Conservation (phyloP, 2,113 vertebrate species). For the Cinclus cinclus region DNA sequence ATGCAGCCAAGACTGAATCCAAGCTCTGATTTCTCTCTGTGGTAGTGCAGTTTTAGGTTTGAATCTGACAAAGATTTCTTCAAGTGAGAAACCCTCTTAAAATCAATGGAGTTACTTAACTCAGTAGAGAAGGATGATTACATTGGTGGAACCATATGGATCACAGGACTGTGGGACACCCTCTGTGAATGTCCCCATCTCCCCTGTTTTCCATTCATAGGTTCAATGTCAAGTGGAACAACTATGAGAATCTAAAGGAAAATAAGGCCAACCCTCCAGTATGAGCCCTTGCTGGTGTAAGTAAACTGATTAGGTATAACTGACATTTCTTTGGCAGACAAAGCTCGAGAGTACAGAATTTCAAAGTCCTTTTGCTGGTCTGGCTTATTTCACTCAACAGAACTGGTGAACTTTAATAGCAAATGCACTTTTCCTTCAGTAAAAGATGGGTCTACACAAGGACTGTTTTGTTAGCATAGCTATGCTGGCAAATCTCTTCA, state of each 20-base stretch:
- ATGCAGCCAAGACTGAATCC: not conserved
- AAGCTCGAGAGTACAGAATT: not conserved
- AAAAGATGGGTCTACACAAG: not conserved
- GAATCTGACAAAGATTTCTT: not conserved
- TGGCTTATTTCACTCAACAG: conserved; percentile 32
- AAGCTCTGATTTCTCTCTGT: not conserved
- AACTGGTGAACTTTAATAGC: not conserved
- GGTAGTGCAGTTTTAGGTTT: not conserved
- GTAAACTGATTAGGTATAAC: not conserved
- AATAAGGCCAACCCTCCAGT: not conserved
- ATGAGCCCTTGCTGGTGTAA: not conserved
- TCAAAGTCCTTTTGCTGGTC: not conserved
- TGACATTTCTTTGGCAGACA: not conserved
- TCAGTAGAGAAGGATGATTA: not conserved
- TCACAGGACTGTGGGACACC: not conserved
- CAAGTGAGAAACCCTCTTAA: not conserved
- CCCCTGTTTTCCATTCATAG: not conserved
- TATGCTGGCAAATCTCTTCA: not conserved
- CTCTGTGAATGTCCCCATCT: not conserved
- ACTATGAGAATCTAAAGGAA: not conserved
- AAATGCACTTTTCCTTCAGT: not conserved
- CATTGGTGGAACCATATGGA: not conserved
- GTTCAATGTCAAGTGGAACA: not conserved
- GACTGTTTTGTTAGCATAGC: not conserved
- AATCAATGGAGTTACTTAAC: not conserved